A percentile compares a stretch with the other conserved stretches of the same genome.
These are phyloP conservation scores for Melanchra persicariae DNA, from an alignment of 2,888 invertebrate genomes.

Conservation along the genomic window DNA sequence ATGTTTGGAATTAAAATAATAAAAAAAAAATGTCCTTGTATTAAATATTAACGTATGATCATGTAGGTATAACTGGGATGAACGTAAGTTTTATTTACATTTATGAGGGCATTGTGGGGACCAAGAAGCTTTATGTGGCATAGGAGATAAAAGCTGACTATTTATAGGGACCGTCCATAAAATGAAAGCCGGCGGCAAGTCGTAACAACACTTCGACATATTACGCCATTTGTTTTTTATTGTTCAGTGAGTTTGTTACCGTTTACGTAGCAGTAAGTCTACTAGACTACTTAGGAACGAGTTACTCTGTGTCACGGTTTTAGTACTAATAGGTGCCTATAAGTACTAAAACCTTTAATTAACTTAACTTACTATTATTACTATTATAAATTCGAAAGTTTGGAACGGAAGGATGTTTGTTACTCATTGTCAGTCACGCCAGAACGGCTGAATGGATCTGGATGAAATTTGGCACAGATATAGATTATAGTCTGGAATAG, in stretches of 20 bases:
- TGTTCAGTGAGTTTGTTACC: constrained; percentile 40
- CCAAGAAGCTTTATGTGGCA: constrained; percentile 35
- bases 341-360: background rate
- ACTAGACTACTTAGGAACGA: background rate
- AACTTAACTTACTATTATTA: no score
- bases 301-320: background rate
- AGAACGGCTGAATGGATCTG: no score
- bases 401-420: no score
- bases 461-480: no score
- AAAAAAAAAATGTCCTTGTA: no score
- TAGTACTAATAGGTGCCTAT: background rate
- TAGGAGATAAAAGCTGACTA: constrained; percentile 46
- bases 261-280: constrained; percentile 27
- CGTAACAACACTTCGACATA: constrained; percentile 59
- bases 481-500: no score
- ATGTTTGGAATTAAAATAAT: no score
- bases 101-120: constrained; percentile 5
- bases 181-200: constrained; percentile 49
- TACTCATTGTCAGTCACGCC: no score
- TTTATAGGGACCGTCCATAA: constrained; percentile 50
- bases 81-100: constrained; percentile 24
- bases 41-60: background rate
- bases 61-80: background rate
- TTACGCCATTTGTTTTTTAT: constrained; percentile 56
- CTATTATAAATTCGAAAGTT: no score